Conservation (phyloP, 2,797 vertebrate genomes). For the Hoplostethus atlanticus region DNA sequence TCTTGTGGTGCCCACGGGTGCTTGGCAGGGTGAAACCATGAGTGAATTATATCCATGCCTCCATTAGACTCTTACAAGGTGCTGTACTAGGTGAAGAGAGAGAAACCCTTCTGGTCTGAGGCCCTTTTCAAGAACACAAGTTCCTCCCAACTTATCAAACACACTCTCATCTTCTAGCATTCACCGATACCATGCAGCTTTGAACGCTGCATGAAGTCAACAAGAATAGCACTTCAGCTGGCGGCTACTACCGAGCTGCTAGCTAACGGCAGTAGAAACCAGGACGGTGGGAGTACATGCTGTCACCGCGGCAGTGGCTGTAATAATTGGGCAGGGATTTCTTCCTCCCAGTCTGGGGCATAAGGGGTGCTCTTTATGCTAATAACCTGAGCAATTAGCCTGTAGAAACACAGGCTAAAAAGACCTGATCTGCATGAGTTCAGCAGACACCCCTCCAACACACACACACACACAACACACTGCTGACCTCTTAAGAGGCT, state of each 20-base stretch:
- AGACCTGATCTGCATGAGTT: conserved; percentile 71
- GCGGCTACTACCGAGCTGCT: conserved; percentile 45
- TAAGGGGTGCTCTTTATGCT: conserved; percentile 80
- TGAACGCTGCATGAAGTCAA: conserved; percentile 19
- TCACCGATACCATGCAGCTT: conserved; percentile 5
- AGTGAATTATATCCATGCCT: conserved; percentile 2
- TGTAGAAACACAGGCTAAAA: conserved; percentile 70
- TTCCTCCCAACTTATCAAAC: neutral
- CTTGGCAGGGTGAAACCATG: neutral
- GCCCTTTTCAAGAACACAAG: neutral
- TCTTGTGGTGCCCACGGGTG: neutral
- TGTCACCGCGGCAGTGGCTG: conserved; percentile 59
- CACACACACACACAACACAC: conserved; percentile 15
- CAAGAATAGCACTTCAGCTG: conserved; percentile 41
- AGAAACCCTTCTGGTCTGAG: neutral
- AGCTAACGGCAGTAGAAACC: conserved; percentile 61
- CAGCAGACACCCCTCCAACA: conserved; percentile 26
- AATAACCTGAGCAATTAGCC: conserved; percentile 83
- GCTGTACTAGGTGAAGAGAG: neutral
- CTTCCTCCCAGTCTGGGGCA: conserved; percentile 73
- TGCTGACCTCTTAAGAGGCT: conserved; percentile 42
- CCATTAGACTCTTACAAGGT: neutral
- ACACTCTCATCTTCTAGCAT: conserved; percentile 5
- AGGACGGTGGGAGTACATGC: conserved; percentile 70
- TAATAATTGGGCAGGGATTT: conserved; percentile 86